Evolutionary conservation across 2,888 invertebrate genomes (phyloP), one percentile per base, ranked within the genome.

Genomic region (Melipona beecheii): DNA sequence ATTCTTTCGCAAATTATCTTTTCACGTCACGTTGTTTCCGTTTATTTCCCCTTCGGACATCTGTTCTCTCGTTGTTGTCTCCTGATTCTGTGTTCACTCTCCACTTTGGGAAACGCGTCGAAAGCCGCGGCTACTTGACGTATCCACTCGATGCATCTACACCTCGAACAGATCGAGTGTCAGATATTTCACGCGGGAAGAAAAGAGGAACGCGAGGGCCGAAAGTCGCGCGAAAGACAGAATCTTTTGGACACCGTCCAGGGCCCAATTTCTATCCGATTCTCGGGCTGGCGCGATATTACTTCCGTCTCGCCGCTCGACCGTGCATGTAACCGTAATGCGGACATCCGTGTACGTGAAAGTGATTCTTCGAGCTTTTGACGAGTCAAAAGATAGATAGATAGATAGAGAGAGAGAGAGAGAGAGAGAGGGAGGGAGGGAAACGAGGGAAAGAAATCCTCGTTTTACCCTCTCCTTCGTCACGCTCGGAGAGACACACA

Each of bases 331-430:
- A 82, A 52, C 78, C 78, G 75, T 75, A 77, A 84, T 52, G 60
- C 72, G 75, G 75, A 65, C 75, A 78, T 60, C 75, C 75, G 82
- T 75, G 75, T 78, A 75, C 75, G 81, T 58, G 82, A 78, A 84
- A 78, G 76, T 83, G 83, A 83, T 83, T 80, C 83, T 80, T 75
- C 73, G 80, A 80, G 80, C 72, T 54, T 65, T 52, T 75, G 52
- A 21, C 71, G 78, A 21, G 43, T 43, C 43, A 9, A 4, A 6
- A 36, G 5, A 36, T 0, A 36, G 36, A 36, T 0, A 43, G 43
- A 43, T 1, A 43, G 43, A 43, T 1, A 43, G 43, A 36, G 9
- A 36, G 9, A 36, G 36, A 9, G 36, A 6, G 36, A 36, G 36
- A 36, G 36, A 36, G 9, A 36, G 9, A 36, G 36, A 9, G 43